Percentiles rank a stretch among this genome's conserved stretches.
Conservation (phyloP, 64 coral and sea anemone genomes). For the Actinia tenebrosa region DNA sequence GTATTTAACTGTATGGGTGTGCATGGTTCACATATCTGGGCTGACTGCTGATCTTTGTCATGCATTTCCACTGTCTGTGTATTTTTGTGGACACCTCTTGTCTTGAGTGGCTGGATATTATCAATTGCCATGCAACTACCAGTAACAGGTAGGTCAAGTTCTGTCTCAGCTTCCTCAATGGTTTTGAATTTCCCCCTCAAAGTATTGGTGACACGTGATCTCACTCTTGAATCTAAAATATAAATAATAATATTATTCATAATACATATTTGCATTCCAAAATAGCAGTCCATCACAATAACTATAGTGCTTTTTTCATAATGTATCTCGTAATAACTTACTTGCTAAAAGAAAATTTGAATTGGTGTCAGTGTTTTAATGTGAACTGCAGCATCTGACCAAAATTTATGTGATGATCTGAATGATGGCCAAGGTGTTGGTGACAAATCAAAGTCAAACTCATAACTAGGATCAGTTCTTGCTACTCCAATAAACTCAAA, state of each 20-base stretch:
- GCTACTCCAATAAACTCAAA: constrained; percentile 41
- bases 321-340: background rate
- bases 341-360: constrained; percentile 54
- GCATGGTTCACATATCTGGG: background rate
- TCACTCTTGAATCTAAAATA: constrained; percentile 32
- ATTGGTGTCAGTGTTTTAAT: constrained; percentile 10
- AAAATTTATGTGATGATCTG: constrained; percentile 18
- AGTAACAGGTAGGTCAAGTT: background rate
- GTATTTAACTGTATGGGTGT: background rate
- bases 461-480: constrained; percentile 25
- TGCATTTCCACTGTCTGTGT: background rate
- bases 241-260: background rate
- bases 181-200: background rate
- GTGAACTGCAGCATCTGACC: constrained; percentile 37
- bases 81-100: background rate
- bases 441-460: constrained; percentile 1
- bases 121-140: background rate
- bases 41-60: background rate
- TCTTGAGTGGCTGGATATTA: background rate
- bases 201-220: background rate
- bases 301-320: background rate
- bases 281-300: background rate
- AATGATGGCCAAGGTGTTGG: constrained; percentile 25
- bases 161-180: constrained; percentile 12
- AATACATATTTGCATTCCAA: background rate